A percentile compares a stretch with the other conserved stretches of the same genome.
These are phyloP conservation scores for Octodon degus DNA, from an alignment of 2,113 vertebrate genomes.

Conservation along the genomic window DNA sequence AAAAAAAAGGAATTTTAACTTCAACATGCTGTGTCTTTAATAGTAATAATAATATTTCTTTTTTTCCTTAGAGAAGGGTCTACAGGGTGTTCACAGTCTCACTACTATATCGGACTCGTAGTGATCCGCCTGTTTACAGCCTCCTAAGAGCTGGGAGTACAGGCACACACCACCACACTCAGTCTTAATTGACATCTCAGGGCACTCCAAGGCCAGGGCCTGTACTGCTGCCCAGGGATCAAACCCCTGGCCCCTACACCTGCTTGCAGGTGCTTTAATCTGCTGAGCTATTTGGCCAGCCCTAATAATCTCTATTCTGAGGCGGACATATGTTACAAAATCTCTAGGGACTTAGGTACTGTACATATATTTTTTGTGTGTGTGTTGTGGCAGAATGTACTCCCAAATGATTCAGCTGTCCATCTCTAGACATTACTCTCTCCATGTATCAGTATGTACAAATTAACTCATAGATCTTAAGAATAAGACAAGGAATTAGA, in stretches of 20 bases:
- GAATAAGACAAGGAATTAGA: neutral
- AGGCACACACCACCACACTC: too few relatives aligned
- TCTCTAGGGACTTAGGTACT: neutral
- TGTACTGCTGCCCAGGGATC: too few relatives aligned
- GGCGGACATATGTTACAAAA: neutral
- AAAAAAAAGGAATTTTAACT: neutral
- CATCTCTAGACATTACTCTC: neutral
- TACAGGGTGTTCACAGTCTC: too few relatives aligned
- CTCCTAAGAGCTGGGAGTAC: too few relatives aligned
- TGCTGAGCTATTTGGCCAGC: too few relatives aligned
- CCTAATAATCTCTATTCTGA: conserved; percentile 5
- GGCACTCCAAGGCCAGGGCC: too few relatives aligned
- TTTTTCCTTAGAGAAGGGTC: too few relatives aligned
- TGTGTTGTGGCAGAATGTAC: neutral
- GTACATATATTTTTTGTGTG: neutral
- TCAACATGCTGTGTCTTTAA: neutral
- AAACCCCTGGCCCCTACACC: too few relatives aligned
- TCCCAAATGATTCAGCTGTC: neutral
- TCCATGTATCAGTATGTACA: neutral
- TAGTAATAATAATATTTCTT: neutral
- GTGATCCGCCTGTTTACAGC: too few relatives aligned
- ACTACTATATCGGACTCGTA: too few relatives aligned
- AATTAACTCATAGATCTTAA: neutral
- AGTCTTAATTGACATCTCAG: too few relatives aligned
- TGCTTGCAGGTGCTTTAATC: too few relatives aligned